Evolutionary conservation across 1,140 invertebrate species (phyloP), one percentile per base, ranked within the genome.

Genomic region (Bombus huntii): DNA sequence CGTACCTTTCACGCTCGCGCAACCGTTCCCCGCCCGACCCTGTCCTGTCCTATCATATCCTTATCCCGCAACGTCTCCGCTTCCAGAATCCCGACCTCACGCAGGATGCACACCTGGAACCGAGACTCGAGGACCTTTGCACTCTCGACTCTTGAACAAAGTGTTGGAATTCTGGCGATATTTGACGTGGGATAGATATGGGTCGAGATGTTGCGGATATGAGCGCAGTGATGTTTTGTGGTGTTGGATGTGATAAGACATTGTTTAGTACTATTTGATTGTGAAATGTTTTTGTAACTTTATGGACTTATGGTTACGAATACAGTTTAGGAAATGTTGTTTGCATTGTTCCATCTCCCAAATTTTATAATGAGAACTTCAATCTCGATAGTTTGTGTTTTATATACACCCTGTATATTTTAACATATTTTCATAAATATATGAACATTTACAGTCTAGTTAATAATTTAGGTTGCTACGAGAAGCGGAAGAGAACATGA

Each of bases 41-140:
- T 92, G 90, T 92, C 87, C 87, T 89, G 86, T 92, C 92, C 92
- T 90, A 92, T 93, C 92, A 91, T 89, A 92, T 90, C 86, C 90
- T 81, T 85, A 74, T 81, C 75, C 75, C 71, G 47, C 77, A 62
- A 53, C n/a, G 42, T 75, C 65, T 85, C 62, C 76, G 70, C 22
- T 28, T 25, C 42, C 22, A 37, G 70, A 81, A 62, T 85, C 68
- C 68, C 39, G 25, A 22, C 47, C 18, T 53, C 47, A 18, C 47
- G 18, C 47, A 65, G 47, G n/a, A 70, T 47, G 39, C 70, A 2
- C 47, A 12, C 39, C 22, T 18, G 47, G 18, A 57, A 62, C 28
- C 42, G 42, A 72, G 28, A 82, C 53, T 22, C 59, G 12, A 13
- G 28, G 34, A 79, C 31, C 42, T 78, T 74, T 37, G 72, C 68